Base-by-base conservation (phyloP, 2,797 vertebrate genomes). In the Enteromius anoplus region DNA sequence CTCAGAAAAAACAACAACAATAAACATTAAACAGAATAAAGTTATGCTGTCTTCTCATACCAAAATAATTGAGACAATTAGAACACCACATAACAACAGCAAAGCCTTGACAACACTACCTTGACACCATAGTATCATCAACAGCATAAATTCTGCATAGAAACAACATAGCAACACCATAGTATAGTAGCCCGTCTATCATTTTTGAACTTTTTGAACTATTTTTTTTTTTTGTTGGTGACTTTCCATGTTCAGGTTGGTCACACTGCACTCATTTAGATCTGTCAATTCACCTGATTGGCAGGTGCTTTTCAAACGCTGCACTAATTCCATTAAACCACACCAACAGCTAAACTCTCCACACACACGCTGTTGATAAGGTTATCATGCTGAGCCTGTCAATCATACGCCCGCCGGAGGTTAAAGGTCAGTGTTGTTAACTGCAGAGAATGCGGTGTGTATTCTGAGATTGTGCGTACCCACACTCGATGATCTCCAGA, bases 401-500 rank as follows among this genome's bases (percentile, higher is more conserved):
- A 87, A 80, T 87, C 86, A 84, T 64, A 73, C 8, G 12, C 19
- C 29, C 42, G 9, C 17, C 17, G 1, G 60, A 79, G 76, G 40
- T 77, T 45, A 85, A 82, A 85, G 80, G 80, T 79, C 84, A 75
- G 26, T 49, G 23, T 82, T 78, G 75, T 82, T 85, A 85, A 82
- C 79, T 71, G 58, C 60, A 51, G 40, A 83, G 71, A 51, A 82
- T 49, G 70, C 15, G n/a, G 1, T 10, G 70, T 64, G 69, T 40
- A 34, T 73, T 73, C 70, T 8, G 32, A 75, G 37, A 19, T n/a
- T 10, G 6, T 45, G 5, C 19, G 8, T 45, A 47, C 75, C 47
- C 42, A 26, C 42, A 29, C 78, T 69, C 23, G 92, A 92, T 92
- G 92, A 93, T 92, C 93, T 93, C 92, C 91, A 93, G 94, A 93